phyloP scores from a whole-genome alignment of 2,888 invertebrate genomes.

The Melinaea menophilus region DNA sequence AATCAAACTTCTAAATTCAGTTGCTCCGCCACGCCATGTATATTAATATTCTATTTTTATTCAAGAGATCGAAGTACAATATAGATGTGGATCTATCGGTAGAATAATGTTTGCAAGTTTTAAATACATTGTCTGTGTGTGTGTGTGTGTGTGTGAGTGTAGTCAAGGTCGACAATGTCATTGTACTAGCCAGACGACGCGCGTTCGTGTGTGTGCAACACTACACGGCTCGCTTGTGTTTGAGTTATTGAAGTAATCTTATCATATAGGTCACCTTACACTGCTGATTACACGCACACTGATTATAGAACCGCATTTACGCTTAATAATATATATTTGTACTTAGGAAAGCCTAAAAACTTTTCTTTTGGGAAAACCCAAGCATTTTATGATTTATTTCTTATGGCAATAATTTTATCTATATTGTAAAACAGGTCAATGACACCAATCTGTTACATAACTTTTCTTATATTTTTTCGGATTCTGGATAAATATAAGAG shows the following conservation, averaged over 20 bases:
- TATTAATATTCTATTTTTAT: slow-evolving; percentile 36
- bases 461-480: too few relatives aligned
- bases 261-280: slow-evolving; percentile 78
- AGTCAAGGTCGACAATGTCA: slow-evolving; percentile 77
- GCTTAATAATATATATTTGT: slow-evolving; percentile 2
- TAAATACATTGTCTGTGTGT: slow-evolving; percentile 49
- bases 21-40: slow-evolving; percentile 36
- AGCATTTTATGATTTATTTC: too few relatives aligned
- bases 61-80: slow-evolving; percentile 17
- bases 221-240: slow-evolving; percentile 45
- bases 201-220: slow-evolving; percentile 37
- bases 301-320: slow-evolving; percentile 30
- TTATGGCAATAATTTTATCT: too few relatives aligned
- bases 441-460: too few relatives aligned
- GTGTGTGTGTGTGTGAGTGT: slow-evolving; percentile 43
- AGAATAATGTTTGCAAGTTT: slow-evolving; percentile 52
- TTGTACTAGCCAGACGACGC: slow-evolving; percentile 69
- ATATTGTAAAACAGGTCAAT: too few relatives aligned
- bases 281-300: slow-evolving; percentile 63
- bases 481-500: too few relatives aligned
- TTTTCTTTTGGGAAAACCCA: too few relatives aligned
- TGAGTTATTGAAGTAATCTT: slow-evolving; percentile 72
- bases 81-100: slow-evolving; percentile 38
- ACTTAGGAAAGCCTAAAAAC: background rate
- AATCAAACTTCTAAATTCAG: slow-evolving; percentile 45